Conservation (phyloP, 2,888 invertebrate species). For the Crioceris asparagi region DNA sequence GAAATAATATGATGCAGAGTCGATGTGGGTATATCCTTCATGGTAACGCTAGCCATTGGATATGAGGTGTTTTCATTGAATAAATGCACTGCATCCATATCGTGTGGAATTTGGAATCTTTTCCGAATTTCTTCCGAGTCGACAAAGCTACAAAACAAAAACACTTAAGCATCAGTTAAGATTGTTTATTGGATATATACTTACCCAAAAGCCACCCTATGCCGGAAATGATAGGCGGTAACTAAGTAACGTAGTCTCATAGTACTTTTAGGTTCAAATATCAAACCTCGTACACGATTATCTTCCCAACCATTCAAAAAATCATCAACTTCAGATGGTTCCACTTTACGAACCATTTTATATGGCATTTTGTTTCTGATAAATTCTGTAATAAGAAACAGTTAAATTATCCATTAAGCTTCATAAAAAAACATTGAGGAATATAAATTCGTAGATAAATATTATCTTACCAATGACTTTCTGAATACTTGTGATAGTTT, state of each 20-base stretch:
- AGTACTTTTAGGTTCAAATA: constrained; percentile 68
- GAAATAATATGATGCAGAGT: constrained; percentile 82
- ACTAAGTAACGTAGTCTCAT: constrained; percentile 78
- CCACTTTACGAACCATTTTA: constrained; percentile 60
- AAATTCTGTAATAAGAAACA: constrained; percentile 57
- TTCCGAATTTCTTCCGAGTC: constrained; percentile 52
- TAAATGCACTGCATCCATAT: constrained; percentile 70
- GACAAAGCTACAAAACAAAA: constrained; percentile 54
- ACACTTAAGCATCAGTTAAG: no score
- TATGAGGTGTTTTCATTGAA: constrained; percentile 78
- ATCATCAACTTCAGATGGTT: constrained; percentile 55
- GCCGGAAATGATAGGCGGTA: constrained; percentile 77
- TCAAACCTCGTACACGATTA: constrained; percentile 80
- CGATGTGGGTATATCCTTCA: constrained; percentile 80
- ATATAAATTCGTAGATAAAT: constrained; percentile 3
- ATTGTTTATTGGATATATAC: constrained; percentile 22
- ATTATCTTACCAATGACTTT: constrained; percentile 72
- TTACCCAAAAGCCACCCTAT: constrained; percentile 80
- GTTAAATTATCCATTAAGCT: not conserved
- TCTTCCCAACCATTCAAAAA: constrained; percentile 86
- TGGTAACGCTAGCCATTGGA: constrained; percentile 78
- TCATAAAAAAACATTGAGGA: not conserved
- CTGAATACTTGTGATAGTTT: constrained; percentile 64
- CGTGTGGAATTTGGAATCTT: constrained; percentile 61
- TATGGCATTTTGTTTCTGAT: constrained; percentile 79